phyloP scores from a whole-genome alignment of 2,888 invertebrate species.

The Chesias legatella region DNA sequence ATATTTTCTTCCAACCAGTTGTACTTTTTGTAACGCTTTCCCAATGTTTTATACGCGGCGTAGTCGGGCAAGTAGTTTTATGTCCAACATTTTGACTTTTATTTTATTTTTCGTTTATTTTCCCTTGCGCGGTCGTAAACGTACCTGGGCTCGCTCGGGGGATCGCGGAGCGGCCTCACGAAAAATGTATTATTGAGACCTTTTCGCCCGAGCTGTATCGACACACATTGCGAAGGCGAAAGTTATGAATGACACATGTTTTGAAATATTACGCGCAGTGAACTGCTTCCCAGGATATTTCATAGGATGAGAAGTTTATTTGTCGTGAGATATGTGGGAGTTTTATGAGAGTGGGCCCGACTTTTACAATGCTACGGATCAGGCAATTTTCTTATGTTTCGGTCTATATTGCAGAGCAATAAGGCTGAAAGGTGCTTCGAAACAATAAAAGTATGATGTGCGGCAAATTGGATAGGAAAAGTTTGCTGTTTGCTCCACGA shows the following conservation, averaged over 20 bases:
- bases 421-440: conserved; percentile 57
- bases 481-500: conserved; percentile 54
- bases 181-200: conserved; percentile 80
- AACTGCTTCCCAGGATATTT: conserved; percentile 72
- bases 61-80: conserved; percentile 76
- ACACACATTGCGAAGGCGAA: conserved; percentile 80
- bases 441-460: conserved; percentile 69
- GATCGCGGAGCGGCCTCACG: conserved; percentile 75
- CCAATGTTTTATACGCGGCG: conserved; percentile 57
- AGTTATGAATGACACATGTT: conserved; percentile 81
- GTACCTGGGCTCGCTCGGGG: conserved; percentile 76
- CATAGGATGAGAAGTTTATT: conserved; percentile 78
- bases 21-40: conserved; percentile 49
- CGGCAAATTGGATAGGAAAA: conserved; percentile 73
- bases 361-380: conserved; percentile 75
- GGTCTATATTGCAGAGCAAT: conserved; percentile 61
- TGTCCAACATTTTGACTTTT: conserved; percentile 78
- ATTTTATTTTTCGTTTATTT: conserved; percentile 81
- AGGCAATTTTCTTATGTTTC: conserved; percentile 68
- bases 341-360: conserved; percentile 69
- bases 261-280: conserved; percentile 80
- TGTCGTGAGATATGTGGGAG: conserved; percentile 79
- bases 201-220: conserved; percentile 76
- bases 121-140: conserved; percentile 77
- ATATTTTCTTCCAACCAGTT: conserved; percentile 34